A percentile compares a stretch with the other conserved stretches of the same genome.
phyloP scores from a whole-genome alignment of 2,113 vertebrate species.

The Phaetusa simplex region DNA sequence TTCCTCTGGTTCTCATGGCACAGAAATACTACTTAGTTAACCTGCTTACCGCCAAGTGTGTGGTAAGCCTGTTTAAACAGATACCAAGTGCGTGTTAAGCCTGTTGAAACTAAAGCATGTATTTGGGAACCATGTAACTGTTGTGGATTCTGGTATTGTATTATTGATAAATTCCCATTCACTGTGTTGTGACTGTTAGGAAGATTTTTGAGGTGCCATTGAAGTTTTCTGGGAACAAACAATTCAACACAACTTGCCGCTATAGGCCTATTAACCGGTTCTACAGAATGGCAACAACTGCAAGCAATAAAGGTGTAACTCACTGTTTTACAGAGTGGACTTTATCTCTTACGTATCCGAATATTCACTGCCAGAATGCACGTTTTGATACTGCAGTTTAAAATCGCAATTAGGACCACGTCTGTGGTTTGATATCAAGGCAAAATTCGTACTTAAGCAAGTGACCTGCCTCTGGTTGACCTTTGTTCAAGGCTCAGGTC shows the following conservation, averaged over 20 bases:
- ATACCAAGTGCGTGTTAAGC: not conserved
- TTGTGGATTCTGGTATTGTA: not conserved
- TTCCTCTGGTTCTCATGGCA: not conserved
- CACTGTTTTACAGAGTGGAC: not conserved
- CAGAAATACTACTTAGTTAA: not conserved
- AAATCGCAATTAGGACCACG: not conserved
- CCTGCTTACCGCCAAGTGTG: not conserved
- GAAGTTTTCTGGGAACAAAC: not conserved
- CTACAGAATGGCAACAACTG: not conserved
- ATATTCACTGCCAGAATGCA: not conserved
- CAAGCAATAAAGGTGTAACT: not conserved
- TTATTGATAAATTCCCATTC: not conserved
- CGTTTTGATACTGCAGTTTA: not conserved
- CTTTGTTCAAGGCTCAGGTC: not conserved
- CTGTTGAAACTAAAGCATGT: not conserved
- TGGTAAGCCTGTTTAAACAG: not conserved
- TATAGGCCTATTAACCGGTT: not conserved
- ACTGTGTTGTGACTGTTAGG: not conserved
- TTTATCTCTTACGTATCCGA: not conserved
- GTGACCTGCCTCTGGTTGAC: not conserved
- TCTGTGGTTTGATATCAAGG: not conserved
- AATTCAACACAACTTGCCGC: not conserved
- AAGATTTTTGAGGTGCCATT: not conserved
- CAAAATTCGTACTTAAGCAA: not conserved
- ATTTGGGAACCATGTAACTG: not conserved